phyloP scores from a whole-genome alignment of 1,140 invertebrate species.

The Littorina saxatilis region DNA sequence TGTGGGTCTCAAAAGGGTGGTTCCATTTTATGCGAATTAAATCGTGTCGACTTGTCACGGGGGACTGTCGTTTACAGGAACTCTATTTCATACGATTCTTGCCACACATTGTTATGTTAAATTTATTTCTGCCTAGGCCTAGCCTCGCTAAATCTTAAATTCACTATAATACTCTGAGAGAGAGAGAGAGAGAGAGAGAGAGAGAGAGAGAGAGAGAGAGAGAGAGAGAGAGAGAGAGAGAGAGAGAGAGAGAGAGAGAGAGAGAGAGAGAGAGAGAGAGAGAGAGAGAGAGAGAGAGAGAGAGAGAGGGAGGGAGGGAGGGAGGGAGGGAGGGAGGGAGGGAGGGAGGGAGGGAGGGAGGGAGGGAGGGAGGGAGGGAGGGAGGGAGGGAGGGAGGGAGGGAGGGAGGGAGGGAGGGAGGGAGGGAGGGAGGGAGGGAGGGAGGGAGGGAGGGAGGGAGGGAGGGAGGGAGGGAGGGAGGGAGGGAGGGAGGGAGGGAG shows the following conservation, averaged over 20 bases:
- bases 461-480: too few species aligned
- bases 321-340: background rate
- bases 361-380: background rate
- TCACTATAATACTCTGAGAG: too few species aligned
- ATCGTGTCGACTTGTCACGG: too few species aligned
- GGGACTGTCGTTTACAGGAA: too few species aligned
- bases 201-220: background rate
- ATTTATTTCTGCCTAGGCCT: too few species aligned
- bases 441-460: too few species aligned
- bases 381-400: constrained; percentile 4
- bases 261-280: constrained; percentile 10
- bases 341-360: background rate
- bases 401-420: background rate
- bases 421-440: background rate
- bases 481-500: too few species aligned
- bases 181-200: background rate
- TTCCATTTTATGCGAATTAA: too few species aligned
- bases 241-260: background rate
- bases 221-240: background rate
- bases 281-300: background rate
- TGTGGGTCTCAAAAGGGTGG: background rate
- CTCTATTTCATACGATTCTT: too few species aligned
- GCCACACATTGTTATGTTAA: too few species aligned
- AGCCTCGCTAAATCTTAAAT: too few species aligned
- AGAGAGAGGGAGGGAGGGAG: constrained; percentile 2